These are phyloP conservation scores for Leptobrachium ailaonicum DNA, from an alignment of 2,113 vertebrate genomes.

Conservation along the genomic window DNA sequence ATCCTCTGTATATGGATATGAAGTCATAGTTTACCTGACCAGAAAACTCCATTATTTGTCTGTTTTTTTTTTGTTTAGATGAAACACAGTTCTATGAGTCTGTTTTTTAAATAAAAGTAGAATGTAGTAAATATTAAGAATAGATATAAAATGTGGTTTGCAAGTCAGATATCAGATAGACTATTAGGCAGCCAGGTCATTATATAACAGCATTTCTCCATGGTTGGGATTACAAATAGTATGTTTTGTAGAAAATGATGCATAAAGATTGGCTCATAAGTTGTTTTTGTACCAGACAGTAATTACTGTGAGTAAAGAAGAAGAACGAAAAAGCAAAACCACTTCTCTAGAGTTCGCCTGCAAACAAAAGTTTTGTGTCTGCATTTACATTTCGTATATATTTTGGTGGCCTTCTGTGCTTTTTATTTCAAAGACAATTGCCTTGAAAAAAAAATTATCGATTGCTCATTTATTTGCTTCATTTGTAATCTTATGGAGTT, in stretches of 20 bases:
- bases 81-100: conserved; percentile 6
- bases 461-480: too few species aligned
- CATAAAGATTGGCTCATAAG: conserved; percentile 18
- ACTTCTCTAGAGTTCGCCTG: not conserved
- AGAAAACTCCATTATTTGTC: conserved; percentile 62
- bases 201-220: conserved; percentile 16
- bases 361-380: not conserved
- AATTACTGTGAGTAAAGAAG: not conserved
- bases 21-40: conserved; percentile 67
- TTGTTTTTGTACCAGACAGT: not conserved
- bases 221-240: conserved; percentile 19
- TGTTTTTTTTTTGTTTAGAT: conserved; percentile 58
- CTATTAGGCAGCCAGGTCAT: conserved; percentile 7
- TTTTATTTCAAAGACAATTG: too few species aligned
- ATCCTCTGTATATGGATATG: conserved; percentile 61
- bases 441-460: too few species aligned
- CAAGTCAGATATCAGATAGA: conserved; percentile 15
- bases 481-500: too few species aligned
- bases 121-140: not conserved
- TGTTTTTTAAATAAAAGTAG: conserved; percentile 54
- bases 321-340: not conserved
- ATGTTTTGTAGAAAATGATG: conserved; percentile 22
- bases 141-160: conserved; percentile 23
- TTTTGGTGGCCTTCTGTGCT: too few species aligned
- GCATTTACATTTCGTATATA: not conserved